Evolutionary conservation across 1,140 invertebrate species (phyloP), one percentile per base, ranked within the genome.

Genomic region (Apis cerana): DNA sequence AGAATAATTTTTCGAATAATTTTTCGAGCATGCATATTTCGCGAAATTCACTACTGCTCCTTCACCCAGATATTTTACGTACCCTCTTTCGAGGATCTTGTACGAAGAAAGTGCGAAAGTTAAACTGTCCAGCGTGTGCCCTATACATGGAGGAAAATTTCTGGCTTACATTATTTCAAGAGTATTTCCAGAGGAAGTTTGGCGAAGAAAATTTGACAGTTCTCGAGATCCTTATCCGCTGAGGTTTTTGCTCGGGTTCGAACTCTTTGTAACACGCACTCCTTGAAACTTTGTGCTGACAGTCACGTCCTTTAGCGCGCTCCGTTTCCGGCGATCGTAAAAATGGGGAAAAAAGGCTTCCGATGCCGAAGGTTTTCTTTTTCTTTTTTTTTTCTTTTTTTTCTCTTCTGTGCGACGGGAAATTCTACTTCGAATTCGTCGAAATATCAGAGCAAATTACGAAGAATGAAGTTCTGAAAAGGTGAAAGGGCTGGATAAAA

Each of bases 281-380:
- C 50, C 27, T 68, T 33, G 64, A 70, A 82, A 77, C 56, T 82
- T 78, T 78, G 23, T 70, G 75, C 80, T 78, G 80, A 82, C 74
- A 70, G 80, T 75, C 61, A 54, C 52, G 72, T 81, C 23, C 71
- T 17, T 54, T 27, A 43, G 58, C 15, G 8, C 59, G 58, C 48
- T 33, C 19, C 52, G 72, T 50, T 75, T 79, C 61, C 48, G 48
- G 3, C n/a, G 64, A 50, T 81, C 71, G 72, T 81, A 68, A 75
- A 81, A 81, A 81, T 81, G 72, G 62, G 68, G 62, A 68, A 75
- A 76, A 68, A 72, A 65, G 52, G 50, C 8, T 58, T 54, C 61
- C 27, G 21, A 27, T 19, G 33, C 1, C 56, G 54, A 15, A 69
- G 23, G 12, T 17, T 54, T 52, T 27, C 17, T 17, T 70, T 27